A percentile compares a stretch with the other conserved stretches of the same genome.
These are phyloP conservation scores for Pseudonaja textilis DNA, from an alignment of 2,113 vertebrate species.

Conservation along the genomic window DNA sequence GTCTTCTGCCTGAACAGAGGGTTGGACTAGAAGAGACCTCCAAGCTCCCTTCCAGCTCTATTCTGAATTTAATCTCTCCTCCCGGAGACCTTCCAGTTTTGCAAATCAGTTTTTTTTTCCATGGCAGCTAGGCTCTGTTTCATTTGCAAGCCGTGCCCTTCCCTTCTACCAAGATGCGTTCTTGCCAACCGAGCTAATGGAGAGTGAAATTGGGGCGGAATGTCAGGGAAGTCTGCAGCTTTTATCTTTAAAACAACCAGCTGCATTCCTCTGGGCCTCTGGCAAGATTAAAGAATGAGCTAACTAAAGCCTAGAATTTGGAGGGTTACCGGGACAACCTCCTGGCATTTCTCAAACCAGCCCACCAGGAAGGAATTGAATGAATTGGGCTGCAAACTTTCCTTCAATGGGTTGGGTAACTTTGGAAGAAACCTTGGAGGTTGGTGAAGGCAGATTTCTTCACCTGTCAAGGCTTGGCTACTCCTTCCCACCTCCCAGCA, in stretches of 20 bases:
- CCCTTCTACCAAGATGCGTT: slow-evolving; percentile 12
- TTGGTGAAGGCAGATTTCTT: background rate
- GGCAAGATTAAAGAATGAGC: slow-evolving; percentile 67
- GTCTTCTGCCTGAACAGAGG: too few relatives aligned
- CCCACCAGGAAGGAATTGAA: slow-evolving; percentile 41
- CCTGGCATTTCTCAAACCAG: slow-evolving; percentile 55
- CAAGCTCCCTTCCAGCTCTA: too few relatives aligned
- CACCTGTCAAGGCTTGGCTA: too few relatives aligned
- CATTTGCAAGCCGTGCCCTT: background rate
- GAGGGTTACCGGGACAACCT: slow-evolving; percentile 69
- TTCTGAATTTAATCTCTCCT: too few relatives aligned
- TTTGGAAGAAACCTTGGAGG: background rate
- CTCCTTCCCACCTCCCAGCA: background rate
- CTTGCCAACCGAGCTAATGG: slow-evolving; percentile 56
- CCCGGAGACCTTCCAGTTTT: background rate
- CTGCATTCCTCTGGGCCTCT: slow-evolving; percentile 69
- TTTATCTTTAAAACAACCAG: slow-evolving; percentile 82
- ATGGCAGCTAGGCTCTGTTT: rapidly evolving
- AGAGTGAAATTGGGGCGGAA: slow-evolving; percentile 74
- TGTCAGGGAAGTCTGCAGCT: slow-evolving; percentile 72
- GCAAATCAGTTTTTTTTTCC: background rate
- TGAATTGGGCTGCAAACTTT: slow-evolving; percentile 12
- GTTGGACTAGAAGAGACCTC: too few relatives aligned
- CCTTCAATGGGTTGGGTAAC: background rate
- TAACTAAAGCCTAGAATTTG: slow-evolving; percentile 28